phyloP scores from a whole-genome alignment of 2,113 vertebrate species.

The Cryptomyrus ogoouensis region DNA sequence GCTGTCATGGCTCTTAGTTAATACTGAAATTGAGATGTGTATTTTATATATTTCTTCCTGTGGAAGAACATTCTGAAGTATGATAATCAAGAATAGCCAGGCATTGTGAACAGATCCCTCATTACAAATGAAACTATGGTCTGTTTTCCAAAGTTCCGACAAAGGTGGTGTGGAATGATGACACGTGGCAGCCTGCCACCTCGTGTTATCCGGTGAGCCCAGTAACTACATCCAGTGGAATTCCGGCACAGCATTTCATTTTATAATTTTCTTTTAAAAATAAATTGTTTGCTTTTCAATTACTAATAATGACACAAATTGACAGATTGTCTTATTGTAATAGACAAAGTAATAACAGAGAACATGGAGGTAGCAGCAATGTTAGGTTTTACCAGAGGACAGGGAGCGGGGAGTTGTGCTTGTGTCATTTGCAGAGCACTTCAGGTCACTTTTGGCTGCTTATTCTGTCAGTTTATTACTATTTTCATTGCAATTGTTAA shows the following conservation, averaged over 20 bases:
- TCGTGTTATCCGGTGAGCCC: not conserved
- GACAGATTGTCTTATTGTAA: not conserved
- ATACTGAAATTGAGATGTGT: not conserved
- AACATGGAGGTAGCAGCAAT: not conserved
- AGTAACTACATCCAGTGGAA: not conserved
- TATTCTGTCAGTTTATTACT: not conserved
- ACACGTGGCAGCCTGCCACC: not conserved
- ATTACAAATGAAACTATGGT: not conserved
- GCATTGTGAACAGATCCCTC: slow-evolving; percentile 26
- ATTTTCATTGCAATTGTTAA: not conserved
- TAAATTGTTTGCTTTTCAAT: not conserved
- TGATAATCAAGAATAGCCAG: slow-evolving; percentile 26
- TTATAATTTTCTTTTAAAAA: not conserved
- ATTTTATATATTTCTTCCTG: slow-evolving; percentile 52
- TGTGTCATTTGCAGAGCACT: not conserved
- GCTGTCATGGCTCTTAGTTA: not conserved
- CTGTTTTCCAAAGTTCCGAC: not conserved
- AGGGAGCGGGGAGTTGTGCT: not conserved
- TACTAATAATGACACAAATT: not conserved
- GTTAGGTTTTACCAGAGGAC: not conserved
- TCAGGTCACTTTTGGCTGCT: not conserved
- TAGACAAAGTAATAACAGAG: not conserved
- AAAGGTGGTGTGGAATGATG: not conserved
- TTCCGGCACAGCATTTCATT: not conserved
- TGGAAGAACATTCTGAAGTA: slow-evolving; percentile 53